Percentiles rank a stretch among this genome's conserved stretches.
Conservation (phyloP, 2,113 vertebrate species). For the Solenodon paradoxus region DNA sequence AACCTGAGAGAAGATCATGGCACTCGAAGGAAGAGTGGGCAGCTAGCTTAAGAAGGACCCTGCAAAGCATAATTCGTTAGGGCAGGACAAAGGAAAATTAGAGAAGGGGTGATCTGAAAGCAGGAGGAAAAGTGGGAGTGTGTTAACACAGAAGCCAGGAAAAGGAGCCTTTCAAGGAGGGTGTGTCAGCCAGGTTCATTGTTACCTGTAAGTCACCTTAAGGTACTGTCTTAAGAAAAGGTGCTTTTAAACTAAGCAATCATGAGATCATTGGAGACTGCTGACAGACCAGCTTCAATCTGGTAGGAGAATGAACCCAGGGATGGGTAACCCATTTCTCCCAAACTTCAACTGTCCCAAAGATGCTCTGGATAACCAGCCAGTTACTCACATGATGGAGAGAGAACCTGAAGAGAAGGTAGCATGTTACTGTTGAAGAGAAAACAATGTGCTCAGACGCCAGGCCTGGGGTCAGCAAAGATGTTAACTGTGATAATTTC, state of each 20-base stretch:
- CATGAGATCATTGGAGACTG: not conserved
- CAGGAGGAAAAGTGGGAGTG: not conserved
- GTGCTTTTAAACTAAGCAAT: not conserved
- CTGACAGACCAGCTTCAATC: not conserved
- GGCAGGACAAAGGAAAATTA: not conserved
- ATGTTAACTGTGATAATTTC: not conserved
- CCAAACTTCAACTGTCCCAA: not conserved
- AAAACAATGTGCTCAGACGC: not conserved
- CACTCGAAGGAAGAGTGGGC: not conserved
- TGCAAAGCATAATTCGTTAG: not conserved
- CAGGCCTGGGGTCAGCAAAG: not conserved
- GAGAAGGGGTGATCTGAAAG: not conserved
- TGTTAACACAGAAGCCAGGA: not conserved
- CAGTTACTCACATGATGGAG: not conserved
- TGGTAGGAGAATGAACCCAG: not conserved
- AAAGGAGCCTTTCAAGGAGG: not conserved
- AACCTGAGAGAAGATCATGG: not conserved
- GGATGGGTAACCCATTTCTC: not conserved
- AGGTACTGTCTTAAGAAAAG: not conserved
- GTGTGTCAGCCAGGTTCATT: not conserved
- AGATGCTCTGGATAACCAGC: not conserved
- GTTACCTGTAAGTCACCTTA: not conserved
- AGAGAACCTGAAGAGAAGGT: not conserved
- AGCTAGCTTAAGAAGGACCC: not conserved
- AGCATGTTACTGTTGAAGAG: not conserved